Evolutionary conservation across 1,140 invertebrate genomes (phyloP).

Genomic region (Neelides sp.): DNA sequence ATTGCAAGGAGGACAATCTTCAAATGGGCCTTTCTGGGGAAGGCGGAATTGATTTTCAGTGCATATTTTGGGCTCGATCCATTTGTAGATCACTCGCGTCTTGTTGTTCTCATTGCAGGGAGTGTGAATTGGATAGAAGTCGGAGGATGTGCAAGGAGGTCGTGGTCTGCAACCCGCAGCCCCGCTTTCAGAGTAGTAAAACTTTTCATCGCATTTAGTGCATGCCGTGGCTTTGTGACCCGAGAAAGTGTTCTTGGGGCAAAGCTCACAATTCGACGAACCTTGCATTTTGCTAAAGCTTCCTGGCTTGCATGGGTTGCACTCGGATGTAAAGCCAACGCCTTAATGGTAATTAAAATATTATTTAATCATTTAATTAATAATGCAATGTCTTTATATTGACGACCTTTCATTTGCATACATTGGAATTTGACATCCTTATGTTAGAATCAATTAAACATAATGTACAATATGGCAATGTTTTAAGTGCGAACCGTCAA

Average conservation of each 20-base stretch:
- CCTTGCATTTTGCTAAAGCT: slow-evolving; percentile 41
- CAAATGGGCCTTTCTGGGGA: slow-evolving; percentile 34
- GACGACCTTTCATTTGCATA: too few relatives aligned
- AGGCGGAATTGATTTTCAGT: slow-evolving; percentile 36
- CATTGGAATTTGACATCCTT: too few relatives aligned
- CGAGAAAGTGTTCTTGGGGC: slow-evolving; percentile 40
- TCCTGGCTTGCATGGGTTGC: slow-evolving; percentile 44
- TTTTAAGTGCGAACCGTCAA: slow-evolving; percentile 33
- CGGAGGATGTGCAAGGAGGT: slow-evolving; percentile 42
- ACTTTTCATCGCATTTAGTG: slow-evolving; percentile 36
- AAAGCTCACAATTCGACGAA: slow-evolving; percentile 38
- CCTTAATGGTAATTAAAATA: slow-evolving; percentile 34
- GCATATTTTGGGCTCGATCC: slow-evolving; percentile 46
- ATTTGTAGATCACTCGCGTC: slow-evolving; percentile 41
- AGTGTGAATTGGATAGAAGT: slow-evolving; percentile 44
- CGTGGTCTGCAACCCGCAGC: slow-evolving; percentile 38
- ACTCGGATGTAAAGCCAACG: slow-evolving; percentile 47
- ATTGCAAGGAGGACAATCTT: slow-evolving; percentile 44
- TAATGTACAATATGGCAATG: background rate
- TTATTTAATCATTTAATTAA: background rate
- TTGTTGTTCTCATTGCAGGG: slow-evolving; percentile 41
- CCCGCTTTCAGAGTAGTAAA: slow-evolving; percentile 37
- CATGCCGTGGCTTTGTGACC: slow-evolving; percentile 39
- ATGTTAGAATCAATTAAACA: too few relatives aligned
- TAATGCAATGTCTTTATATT: too few relatives aligned